These are phyloP conservation scores for Camponotus fellah DNA, from an alignment of 2,888 invertebrate genomes.

Conservation along the genomic window DNA sequence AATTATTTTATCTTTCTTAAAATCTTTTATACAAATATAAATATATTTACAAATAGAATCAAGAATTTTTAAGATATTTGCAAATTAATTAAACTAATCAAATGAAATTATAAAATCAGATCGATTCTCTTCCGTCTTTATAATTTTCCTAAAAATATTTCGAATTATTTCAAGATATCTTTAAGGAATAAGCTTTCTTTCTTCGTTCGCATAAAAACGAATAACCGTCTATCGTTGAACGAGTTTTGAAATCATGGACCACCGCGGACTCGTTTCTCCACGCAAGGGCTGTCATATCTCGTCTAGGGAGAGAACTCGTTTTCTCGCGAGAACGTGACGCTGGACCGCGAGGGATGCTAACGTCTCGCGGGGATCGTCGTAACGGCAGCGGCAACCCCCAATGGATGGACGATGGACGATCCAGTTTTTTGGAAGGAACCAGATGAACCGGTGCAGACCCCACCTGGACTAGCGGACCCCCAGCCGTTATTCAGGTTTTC, in stretches of 20 bases:
- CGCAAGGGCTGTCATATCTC: slow-evolving; percentile 22
- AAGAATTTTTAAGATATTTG: background rate
- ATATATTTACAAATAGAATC: background rate
- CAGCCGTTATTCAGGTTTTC: slow-evolving; percentile 83
- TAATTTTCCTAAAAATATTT: background rate
- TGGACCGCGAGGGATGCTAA: slow-evolving; percentile 74
- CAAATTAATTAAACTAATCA: background rate
- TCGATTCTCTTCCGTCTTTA: background rate
- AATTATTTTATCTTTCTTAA: background rate
- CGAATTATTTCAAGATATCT: background rate
- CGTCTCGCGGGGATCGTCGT: slow-evolving; percentile 52
- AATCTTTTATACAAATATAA: background rate
- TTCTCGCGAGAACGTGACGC: slow-evolving; percentile 45
- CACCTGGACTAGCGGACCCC: slow-evolving; percentile 85
- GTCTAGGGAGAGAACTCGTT: slow-evolving; percentile 63
- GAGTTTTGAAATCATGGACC: slow-evolving; percentile 65
- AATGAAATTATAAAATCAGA: background rate
- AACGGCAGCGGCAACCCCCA: slow-evolving; percentile 43
- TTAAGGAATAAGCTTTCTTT: background rate
- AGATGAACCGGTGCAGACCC: slow-evolving; percentile 84
- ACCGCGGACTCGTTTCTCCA: slow-evolving; percentile 45
- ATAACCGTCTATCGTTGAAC: slow-evolving; percentile 54
- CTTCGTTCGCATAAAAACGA: background rate
- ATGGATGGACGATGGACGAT: slow-evolving; percentile 65
- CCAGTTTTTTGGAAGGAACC: slow-evolving; percentile 80